Evolutionary conservation across 2,888 invertebrate species (phyloP).

Genomic region (Drosophila pegasa): DNA sequence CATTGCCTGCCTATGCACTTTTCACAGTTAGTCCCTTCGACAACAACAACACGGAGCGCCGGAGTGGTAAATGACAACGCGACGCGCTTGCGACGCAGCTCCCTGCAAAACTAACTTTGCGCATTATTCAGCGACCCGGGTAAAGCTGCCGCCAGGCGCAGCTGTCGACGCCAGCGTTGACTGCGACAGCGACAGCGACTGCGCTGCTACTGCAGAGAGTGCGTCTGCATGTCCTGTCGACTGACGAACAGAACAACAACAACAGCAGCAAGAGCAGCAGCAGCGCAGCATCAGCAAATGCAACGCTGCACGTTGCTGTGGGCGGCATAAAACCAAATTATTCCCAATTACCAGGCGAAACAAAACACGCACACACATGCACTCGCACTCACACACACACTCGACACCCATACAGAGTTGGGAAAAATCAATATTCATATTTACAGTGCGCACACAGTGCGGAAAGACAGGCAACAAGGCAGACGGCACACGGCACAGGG

Average conservation of each 20-base stretch:
- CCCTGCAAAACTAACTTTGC: constrained; percentile 81
- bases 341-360: constrained; percentile 24
- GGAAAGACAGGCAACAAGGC: constrained; percentile 27
- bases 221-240: constrained; percentile 17
- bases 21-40: constrained; percentile 8
- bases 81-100: constrained; percentile 73
- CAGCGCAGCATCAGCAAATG: constrained; percentile 39
- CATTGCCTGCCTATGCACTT: constrained; percentile 33
- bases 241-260: constrained; percentile 23
- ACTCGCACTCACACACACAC: constrained; percentile 8
- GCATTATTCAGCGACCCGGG: constrained; percentile 79
- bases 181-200: neutral
- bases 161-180: constrained; percentile 15
- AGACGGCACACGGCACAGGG: constrained; percentile 2
- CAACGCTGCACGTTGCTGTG: constrained; percentile 47
- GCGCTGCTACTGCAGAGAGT: constrained; percentile 12
- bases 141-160: constrained; percentile 56
- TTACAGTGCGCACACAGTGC: constrained; percentile 55
- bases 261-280: constrained; percentile 18
- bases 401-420: constrained; percentile 20
- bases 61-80: constrained; percentile 38
- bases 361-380: constrained; percentile 1
- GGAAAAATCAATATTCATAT: constrained; percentile 78
- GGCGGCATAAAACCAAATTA: constrained; percentile 32
- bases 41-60: constrained; percentile 5